These are phyloP conservation scores for Habropoda laboriosa DNA, from an alignment of 1,140 invertebrate genomes.

Conservation along the genomic window DNA sequence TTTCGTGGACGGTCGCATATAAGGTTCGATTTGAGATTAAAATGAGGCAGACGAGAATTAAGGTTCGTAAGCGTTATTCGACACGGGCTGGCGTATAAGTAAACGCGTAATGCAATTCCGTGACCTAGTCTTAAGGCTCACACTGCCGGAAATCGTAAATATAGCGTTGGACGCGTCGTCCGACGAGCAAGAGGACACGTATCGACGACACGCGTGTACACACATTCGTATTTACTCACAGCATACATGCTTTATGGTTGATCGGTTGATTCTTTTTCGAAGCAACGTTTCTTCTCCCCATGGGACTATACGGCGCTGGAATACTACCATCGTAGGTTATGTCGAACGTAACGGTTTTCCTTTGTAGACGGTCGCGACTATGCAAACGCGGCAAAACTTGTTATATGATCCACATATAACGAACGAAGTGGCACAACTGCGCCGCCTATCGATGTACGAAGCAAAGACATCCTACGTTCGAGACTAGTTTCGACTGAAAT, in stretches of 20 bases:
- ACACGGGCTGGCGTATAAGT: background rate
- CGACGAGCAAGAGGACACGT: background rate
- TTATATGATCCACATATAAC: background rate
- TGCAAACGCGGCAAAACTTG: background rate
- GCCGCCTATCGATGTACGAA: constrained; percentile 2
- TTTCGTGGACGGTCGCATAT: background rate
- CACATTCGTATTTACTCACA: background rate
- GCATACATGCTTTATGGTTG: background rate
- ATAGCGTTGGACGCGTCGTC: constrained; percentile 5
- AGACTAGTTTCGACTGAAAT: constrained; percentile 18
- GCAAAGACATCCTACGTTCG: background rate
- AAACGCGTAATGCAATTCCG: constrained; percentile 27
- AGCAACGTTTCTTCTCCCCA: background rate
- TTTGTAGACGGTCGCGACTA: background rate
- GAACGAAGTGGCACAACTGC: constrained; percentile 20
- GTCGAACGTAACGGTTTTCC: constrained; percentile 21
- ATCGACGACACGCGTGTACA: background rate
- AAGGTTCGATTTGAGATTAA: constrained; percentile 6
- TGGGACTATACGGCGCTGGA: too few species aligned
- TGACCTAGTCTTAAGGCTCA: constrained; percentile 23
- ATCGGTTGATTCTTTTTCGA: background rate
- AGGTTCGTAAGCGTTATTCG: background rate
- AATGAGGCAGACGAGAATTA: background rate
- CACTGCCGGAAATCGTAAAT: constrained; percentile 39
- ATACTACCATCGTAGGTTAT: background rate